These are phyloP conservation scores for Dynastes maya DNA, from an alignment of 2,888 invertebrate species.

Conservation along the genomic window DNA sequence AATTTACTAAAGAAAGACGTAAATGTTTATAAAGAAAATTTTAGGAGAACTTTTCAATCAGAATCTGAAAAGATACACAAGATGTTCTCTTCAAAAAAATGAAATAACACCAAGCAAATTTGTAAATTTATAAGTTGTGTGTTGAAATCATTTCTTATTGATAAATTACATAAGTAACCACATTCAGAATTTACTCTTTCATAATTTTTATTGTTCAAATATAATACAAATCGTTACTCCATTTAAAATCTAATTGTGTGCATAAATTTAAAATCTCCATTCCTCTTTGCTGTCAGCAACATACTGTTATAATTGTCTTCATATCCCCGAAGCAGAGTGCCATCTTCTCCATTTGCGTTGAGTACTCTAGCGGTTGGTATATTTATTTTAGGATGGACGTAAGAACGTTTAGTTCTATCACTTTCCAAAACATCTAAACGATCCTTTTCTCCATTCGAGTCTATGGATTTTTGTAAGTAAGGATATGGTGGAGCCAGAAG, in stretches of 20 bases:
- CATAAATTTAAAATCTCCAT: constrained; percentile 6
- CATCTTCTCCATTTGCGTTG: neutral
- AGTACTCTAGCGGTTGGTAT: neutral
- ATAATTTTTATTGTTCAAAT: too few species aligned
- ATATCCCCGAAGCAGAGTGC: neutral
- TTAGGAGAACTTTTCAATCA: too few species aligned
- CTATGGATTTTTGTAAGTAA: neutral
- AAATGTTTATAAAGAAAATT: too few species aligned
- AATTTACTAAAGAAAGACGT: too few species aligned
- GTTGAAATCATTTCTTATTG: too few species aligned
- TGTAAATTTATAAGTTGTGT: too few species aligned
- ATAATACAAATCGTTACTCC: too few species aligned
- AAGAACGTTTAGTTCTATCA: neutral
- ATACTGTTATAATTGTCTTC: constrained; percentile 7
- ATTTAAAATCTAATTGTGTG: neutral
- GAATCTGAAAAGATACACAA: too few species aligned
- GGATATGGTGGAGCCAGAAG: neutral
- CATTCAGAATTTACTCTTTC: too few species aligned
- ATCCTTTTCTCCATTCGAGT: neutral
- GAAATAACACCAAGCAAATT: too few species aligned
- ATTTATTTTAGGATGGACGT: neutral
- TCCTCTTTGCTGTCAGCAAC: neutral
- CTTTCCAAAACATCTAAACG: neutral
- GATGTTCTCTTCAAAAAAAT: too few species aligned
- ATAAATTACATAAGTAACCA: too few species aligned